Base-by-base conservation (phyloP, 2,113 vertebrate species). In the Lanius ludovicianus region DNA sequence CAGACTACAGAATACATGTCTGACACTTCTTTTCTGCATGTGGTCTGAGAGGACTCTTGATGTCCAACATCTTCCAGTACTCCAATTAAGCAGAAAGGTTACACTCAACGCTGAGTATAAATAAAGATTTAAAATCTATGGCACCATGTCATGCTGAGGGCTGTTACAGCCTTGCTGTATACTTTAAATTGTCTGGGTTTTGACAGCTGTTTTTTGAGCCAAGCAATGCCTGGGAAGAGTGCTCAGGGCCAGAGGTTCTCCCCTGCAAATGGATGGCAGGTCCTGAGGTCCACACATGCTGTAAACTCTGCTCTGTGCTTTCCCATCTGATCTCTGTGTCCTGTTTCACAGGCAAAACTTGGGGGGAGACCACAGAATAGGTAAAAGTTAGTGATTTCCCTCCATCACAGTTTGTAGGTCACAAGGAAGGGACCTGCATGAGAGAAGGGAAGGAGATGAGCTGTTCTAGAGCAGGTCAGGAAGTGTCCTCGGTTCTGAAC, bases 341-440 rank as follows among this genome's bases (percentile, higher is more conserved):
- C 59, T 52, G 49, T 35, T 35, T 31, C 47, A 39, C 19, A 33
- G 25, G n/a, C 24, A 67, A 83, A 74, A 62, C 10, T 49, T 1
- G 1, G 1, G 2, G 3, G 20, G 6, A 73, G 33, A 92, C 15
- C 7, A 91, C 70, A 76, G 63, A 1, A 6, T 0, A n/a, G 1
- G 19, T 18, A n/a, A 49, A 89, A 42, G 16, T 5, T 2, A 0
- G 9, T 52, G 42, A 10, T 25, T 68, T 90, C 24, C 13, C 37
- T 82, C 56, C 20, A 46, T 42, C 17, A 11, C 8, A 28, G 25
- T 47, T 81, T 62, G 60, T 23, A 37, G 39, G 39, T 78, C 46
- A 84, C 33, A 62, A 65, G 28, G 53, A 80, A 87, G n/a, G 15
- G 14, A 44, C 27, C 28, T 57, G 44, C 7, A 47, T 9, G 27